Conservation (phyloP, 1,140 invertebrate genomes). For the Pogonus chalceus region DNA sequence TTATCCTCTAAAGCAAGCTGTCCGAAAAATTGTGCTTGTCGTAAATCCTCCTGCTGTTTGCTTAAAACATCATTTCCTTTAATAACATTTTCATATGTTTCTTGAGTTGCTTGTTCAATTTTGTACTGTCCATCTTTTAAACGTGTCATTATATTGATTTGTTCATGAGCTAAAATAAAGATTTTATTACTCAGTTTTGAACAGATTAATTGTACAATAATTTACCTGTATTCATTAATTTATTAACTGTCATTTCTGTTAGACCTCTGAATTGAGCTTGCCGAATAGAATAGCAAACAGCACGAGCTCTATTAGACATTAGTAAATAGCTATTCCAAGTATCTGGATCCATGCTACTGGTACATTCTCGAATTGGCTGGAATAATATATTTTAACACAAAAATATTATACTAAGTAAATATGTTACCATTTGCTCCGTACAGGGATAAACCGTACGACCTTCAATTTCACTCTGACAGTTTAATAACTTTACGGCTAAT, state of each 20-base stretch:
- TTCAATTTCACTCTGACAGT: constrained; percentile 56
- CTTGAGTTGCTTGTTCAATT: constrained; percentile 39
- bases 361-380: constrained; percentile 50
- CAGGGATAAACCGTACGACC: constrained; percentile 50
- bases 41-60: constrained; percentile 43
- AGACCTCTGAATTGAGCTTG: constrained; percentile 55
- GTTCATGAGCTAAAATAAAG: constrained; percentile 19
- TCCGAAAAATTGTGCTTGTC: constrained; percentile 40
- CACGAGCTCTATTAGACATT: constrained; percentile 55
- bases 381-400: constrained; percentile 12
- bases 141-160: constrained; percentile 28
- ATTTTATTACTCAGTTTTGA: background rate
- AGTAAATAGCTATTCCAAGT: constrained; percentile 64
- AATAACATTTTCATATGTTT: constrained; percentile 40
- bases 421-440: constrained; percentile 47
- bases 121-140: constrained; percentile 45
- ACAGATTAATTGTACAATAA: constrained; percentile 13
- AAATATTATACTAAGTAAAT: constrained; percentile 13
- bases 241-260: constrained; percentile 57
- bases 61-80: constrained; percentile 43
- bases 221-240: constrained; percentile 41
- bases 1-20: constrained; percentile 44
- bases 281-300: constrained; percentile 54
- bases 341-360: constrained; percentile 52
- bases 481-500: constrained; percentile 55